Base-by-base conservation (phyloP, 2,888 invertebrate genomes). In the Therioaphis trifolii region DNA sequence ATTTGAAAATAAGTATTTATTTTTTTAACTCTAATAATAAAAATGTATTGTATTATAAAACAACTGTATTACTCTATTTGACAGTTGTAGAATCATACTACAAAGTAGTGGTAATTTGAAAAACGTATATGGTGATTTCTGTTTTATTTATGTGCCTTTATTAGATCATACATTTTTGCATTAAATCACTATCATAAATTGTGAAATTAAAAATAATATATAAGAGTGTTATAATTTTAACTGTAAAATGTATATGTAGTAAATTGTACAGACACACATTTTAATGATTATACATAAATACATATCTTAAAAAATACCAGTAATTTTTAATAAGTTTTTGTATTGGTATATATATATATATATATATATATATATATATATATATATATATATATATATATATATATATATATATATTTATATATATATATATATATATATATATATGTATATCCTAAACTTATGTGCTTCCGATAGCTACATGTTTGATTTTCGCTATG, bases 271-370 rank as follows among this genome's bases (percentile, higher is more conserved):
- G 29, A 63, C 29, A 27, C 24, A 63, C n/a, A n/a, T n/a, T 55
- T 55, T 74, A 66, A 27, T n/a, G n/a, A n/a, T n/a, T n/a, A 49
- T 14, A 63, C 4, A 35, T 15, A 40, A 40, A 61, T 4, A 63
- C 49, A 15, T 24, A 52, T 24, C 52, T 35, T 18, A 52, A 78
- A n/a, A 43, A 0, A 21, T 49, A 49, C 49, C 46, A 46, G 46
- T 72, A 27, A 46, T 78, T 55, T 68, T 52, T 35, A 68, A 66
- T 78, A 35, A 15, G 35, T 52, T 78, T 78, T 49, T 24, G 29
- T 52, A 7, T 49, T 18, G 35, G n/a, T 52, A 35, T n/a, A 52
- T 49, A 49, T 18, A 18, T 18, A 49, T 49, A 18, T 49, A 49
- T 18, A 49, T n/a, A n/a, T n/a, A n/a, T n/a, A n/a, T n/a, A n/a